Base-by-base conservation (phyloP, 2,888 invertebrate species). In the Spialia ferax region DNA sequence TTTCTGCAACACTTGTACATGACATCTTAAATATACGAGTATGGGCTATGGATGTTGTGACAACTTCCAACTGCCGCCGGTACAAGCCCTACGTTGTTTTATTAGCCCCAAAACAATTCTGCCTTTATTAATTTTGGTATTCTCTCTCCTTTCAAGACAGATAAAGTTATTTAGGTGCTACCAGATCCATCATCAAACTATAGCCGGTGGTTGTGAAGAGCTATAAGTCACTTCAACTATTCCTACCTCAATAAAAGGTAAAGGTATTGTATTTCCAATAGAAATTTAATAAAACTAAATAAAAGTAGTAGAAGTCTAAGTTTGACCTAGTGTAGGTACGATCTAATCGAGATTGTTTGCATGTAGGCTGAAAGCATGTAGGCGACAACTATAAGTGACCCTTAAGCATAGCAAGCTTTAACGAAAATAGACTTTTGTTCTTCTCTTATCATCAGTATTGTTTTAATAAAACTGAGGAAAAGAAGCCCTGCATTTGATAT, bases 1-100 rank as follows among this genome's bases (percentile, higher is more conserved):
- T 88, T 86, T 82, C 83, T 84, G 89, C 81, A 86, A 85, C 92
- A 91, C 84, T 88, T 91, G 92, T 87, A 86, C 85, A 82, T 83
- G 92, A 89, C 91, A 80, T 85, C 86, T 85, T 81, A 83, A 87
- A 90, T 89, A 85, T 89, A 88, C 83, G 74, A 79, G 82, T 79
- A 76, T 76, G 74, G 78, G 71, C 69, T 71, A 68, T 32, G 32
- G 32, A 68, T 72, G 69, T 69, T 29, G 18, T 48, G 38, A 52
- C 42, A 60, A 66, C 54, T 66, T 60, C 52, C 26, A 52, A 55
- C 18, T 63, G 52, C 42, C 59, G 29, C 59, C 52, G 26, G 59
- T 52, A 42, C 59, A 26, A 56, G n/a, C 50, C 57, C 65, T 73
- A 69, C 75, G 48, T n/a, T 54, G 45, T 26, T 56, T 26, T 6